These are phyloP conservation scores for Phytoseiulus persimilis DNA, from an alignment of 2,888 invertebrate genomes.

Conservation along the genomic window DNA sequence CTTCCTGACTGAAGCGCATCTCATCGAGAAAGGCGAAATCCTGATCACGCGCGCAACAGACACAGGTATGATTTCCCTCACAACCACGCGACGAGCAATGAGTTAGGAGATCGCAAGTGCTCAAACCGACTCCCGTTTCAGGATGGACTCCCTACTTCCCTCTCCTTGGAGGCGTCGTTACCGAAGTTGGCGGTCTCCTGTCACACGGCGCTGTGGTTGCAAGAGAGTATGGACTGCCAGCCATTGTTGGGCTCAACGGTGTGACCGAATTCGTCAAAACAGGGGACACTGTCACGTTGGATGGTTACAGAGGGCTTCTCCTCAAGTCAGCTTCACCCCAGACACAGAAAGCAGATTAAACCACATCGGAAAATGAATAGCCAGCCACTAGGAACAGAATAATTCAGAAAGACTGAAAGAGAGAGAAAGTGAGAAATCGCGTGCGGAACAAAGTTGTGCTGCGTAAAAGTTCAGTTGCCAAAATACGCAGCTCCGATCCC, in stretches of 20 bases:
- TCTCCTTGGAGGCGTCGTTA: conserved; percentile 66
- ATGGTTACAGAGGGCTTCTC: not conserved
- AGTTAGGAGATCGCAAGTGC: conserved; percentile 49
- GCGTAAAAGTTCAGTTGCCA: too few species aligned
- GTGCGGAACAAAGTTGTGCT: too few species aligned
- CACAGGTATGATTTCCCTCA: conserved; percentile 73
- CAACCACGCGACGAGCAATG: too few species aligned
- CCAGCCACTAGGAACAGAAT: too few species aligned
- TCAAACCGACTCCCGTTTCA: not conserved
- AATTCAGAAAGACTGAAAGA: too few species aligned
- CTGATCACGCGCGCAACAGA: conserved; percentile 69
- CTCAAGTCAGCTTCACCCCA: not conserved
- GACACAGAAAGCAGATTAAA: too few species aligned
- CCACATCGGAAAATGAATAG: too few species aligned
- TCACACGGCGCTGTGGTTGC: conserved; percentile 77
- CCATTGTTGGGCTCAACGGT: conserved; percentile 64
- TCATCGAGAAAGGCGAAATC: conserved; percentile 59
- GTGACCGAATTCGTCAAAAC: conserved; percentile 55
- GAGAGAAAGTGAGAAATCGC: too few species aligned
- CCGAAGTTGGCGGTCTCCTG: conserved; percentile 71
- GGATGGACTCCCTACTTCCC: conserved; percentile 81
- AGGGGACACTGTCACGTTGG: conserved; percentile 40
- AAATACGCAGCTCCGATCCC: too few species aligned
- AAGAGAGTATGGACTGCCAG: conserved; percentile 71
- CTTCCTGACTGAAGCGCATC: conserved; percentile 58